Evolutionary conservation across 2,797 vertebrate genomes (phyloP), one percentile per base, ranked within the genome.

Genomic region (Crenichthys baileyi): DNA sequence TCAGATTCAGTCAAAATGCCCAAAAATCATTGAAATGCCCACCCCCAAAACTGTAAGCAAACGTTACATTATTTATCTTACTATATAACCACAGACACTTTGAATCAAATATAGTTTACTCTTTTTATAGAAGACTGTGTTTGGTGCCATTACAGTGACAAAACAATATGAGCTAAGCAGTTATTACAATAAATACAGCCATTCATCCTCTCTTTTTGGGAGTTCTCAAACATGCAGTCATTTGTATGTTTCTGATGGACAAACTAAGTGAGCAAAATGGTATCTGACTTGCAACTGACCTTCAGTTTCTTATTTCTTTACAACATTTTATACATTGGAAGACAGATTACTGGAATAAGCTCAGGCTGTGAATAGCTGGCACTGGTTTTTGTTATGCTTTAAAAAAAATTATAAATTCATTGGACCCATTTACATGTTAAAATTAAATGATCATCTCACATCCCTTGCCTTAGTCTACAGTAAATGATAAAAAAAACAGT

Each of bases 81-180:
- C 6, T 7, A 46, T 1, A 3, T 70, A 68, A 68, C 15, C 11
- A 44, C 11, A 73, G 9, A 48, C 58, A 60, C 0, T 77, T 51
- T 80, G 70, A 85, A 70, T 53, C 72, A 90, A 83, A 83, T 76
- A 80, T 48, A 83, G 5, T 73, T 83, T 87, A 88, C 87, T 36
- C 73, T 86, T 90, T 73, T 79, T 77, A 80, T 78, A 74, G 71
- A 44, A 65, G 53, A 80, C 76, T 44, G 80, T 51, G 72, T 84
- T 91, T 82, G 73, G 71, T 83, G 80, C 77, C 73, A 75, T 89
- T 68, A 83, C 79, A 87, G 67, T 79, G 48, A 72, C 70, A 83
- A 72, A 26, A 79, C 41, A 79, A 11, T 67, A 29, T 9, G 2
- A 41, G 63, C 39, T 20, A 61, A 79, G 61, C 7, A 75, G 58